phyloP scores from a whole-genome alignment of 1,140 invertebrate species.

The Batillaria attramentaria region DNA sequence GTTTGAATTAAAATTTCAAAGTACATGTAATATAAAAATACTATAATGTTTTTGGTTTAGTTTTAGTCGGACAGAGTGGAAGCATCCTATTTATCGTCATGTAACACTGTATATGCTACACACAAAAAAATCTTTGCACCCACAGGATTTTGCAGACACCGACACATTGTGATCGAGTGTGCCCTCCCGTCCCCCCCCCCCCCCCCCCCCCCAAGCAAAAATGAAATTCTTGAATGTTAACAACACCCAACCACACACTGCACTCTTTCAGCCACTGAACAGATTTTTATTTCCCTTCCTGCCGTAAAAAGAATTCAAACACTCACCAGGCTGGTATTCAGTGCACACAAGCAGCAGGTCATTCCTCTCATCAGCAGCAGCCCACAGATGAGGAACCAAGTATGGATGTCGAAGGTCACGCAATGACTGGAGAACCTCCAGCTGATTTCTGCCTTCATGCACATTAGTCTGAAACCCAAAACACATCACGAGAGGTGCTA shows the following conservation, averaged over 20 bases:
- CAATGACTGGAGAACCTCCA: conserved; percentile 7
- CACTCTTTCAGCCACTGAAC: neutral
- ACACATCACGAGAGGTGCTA: neutral
- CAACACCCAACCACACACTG: neutral
- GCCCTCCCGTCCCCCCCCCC: neutral
- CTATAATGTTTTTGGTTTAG: neutral
- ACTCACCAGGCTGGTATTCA: conserved; percentile 22
- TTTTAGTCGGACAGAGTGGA: neutral
- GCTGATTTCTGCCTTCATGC: conserved; percentile 20
- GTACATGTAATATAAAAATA: no score
- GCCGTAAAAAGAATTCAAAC: neutral
- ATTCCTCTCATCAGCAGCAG: neutral
- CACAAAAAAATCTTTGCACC: no score
- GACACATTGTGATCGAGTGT: neutral
- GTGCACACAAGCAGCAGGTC: conserved; percentile 16
- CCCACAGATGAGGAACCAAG: conserved; percentile 19
- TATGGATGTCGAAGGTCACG: conserved; percentile 9
- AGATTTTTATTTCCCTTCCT: neutral
- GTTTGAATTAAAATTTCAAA: neutral
- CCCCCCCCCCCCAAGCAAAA: no score
- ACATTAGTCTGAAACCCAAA: neutral
- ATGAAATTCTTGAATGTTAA: no score
- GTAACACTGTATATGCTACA: no score
- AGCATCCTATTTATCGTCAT: neutral
- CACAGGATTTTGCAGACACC: no score